Percentiles rank a stretch among this genome's conserved stretches.
Evolutionary conservation across 2,797 vertebrate genomes (phyloP).

Genomic region (Catharus ustulatus): DNA sequence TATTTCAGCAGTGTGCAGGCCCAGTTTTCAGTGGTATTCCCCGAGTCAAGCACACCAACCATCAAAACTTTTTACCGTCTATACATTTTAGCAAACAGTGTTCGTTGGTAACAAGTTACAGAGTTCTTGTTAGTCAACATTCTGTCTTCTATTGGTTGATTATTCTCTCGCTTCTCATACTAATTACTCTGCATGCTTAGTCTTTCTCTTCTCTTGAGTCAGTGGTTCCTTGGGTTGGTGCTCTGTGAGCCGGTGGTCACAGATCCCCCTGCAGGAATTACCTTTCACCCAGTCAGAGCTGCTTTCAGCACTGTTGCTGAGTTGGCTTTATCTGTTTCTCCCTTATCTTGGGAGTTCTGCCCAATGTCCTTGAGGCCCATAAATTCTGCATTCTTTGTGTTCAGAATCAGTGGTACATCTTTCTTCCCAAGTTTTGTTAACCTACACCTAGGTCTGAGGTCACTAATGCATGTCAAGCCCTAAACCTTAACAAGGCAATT

Average conservation of each 20-base stretch:
- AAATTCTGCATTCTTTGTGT: background rate
- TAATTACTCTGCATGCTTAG: background rate
- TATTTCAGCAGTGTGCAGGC: background rate
- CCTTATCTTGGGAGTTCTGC: background rate
- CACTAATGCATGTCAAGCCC: accelerated
- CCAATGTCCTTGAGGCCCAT: background rate
- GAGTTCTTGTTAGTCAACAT: too few relatives aligned
- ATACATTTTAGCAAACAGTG: background rate
- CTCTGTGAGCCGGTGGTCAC: accelerated
- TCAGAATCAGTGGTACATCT: background rate
- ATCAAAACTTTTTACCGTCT: background rate
- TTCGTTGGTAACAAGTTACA: background rate
- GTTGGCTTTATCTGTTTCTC: background rate
- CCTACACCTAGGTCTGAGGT: background rate
- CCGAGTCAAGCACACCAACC: background rate
- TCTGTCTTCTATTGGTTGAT: background rate
- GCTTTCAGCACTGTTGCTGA: background rate
- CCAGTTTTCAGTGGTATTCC: too few relatives aligned
- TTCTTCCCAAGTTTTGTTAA: background rate
- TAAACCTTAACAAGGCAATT: background rate
- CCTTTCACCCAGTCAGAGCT: too few relatives aligned
- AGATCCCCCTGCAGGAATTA: background rate
- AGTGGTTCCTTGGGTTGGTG: background rate
- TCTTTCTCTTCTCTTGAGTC: background rate
- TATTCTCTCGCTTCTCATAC: accelerated